Conservation (phyloP, 2,113 vertebrate species). For the Pyrgilauda ruficollis region DNA sequence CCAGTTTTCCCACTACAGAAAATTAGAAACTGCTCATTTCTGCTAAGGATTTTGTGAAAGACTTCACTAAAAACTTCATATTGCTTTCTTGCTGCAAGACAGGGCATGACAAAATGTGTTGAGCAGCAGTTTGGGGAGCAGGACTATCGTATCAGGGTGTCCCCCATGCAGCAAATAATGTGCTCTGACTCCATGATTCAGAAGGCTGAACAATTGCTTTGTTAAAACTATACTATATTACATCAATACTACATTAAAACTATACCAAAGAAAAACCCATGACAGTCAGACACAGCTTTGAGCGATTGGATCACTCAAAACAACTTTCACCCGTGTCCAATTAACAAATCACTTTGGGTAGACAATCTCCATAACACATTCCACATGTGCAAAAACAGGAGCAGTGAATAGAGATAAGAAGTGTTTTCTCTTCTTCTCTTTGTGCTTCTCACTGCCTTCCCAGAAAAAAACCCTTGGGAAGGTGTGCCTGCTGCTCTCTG, state of each 20-base stretch:
- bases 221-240: too few species aligned
- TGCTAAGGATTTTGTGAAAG: background rate
- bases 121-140: rapidly evolving
- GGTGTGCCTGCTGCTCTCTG: too few species aligned
- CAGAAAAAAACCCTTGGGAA: background rate
- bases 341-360: background rate
- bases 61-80: background rate
- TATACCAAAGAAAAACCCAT: too few species aligned
- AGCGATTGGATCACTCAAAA: too few species aligned
- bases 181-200: background rate
- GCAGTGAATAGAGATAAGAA: background rate
- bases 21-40: background rate
- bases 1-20: background rate
- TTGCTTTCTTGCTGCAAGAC: background rate
- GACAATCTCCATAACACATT: background rate
- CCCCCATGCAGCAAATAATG: too few species aligned
- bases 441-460: too few species aligned
- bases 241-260: too few species aligned
- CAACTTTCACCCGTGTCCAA: too few species aligned
- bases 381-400: background rate
- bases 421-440: background rate
- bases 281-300: too few species aligned
- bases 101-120: rapidly evolving
- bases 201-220: background rate
- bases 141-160: background rate